A percentile compares a stretch with the other conserved stretches of the same genome.
Evolutionary conservation across 2,797 vertebrate species (phyloP).

Genomic region (Myotis daubentonii): DNA sequence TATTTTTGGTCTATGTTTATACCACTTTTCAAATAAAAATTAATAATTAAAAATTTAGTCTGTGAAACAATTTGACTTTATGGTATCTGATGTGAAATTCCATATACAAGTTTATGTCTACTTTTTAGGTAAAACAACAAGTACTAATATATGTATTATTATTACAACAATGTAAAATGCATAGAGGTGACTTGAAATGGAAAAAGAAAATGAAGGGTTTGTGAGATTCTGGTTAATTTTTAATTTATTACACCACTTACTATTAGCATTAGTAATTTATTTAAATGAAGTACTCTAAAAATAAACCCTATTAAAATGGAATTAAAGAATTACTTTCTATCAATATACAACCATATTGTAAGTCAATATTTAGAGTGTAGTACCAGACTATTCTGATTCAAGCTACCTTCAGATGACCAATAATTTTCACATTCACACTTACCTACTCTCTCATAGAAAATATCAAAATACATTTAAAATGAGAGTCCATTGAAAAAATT

Average conservation of each 20-base stretch:
- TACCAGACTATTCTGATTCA: background rate
- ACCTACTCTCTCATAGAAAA: background rate
- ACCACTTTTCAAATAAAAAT: background rate
- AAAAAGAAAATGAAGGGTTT: background rate
- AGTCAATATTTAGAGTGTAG: background rate
- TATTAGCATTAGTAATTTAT: constrained; percentile 35
- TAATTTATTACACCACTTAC: background rate
- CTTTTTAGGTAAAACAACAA: constrained; percentile 4
- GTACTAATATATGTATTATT: background rate
- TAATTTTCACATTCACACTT: background rate
- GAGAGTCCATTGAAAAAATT: background rate
- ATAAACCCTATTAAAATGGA: constrained; percentile 27
- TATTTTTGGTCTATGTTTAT: background rate
- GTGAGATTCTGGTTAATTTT: constrained; percentile 4
- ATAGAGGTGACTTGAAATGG: background rate
- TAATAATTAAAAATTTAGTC: background rate
- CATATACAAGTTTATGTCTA: background rate
- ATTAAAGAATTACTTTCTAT: constrained; percentile 6
- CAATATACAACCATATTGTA: background rate
- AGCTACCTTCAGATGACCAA: background rate
- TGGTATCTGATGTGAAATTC: background rate
- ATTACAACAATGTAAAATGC: background rate
- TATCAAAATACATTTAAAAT: constrained; percentile 46
- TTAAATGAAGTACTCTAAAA: constrained; percentile 12
- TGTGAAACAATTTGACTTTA: background rate